Evolutionary conservation across 2,888 invertebrate species (phyloP).

Genomic region (Caenorhabditis sp.): DNA sequence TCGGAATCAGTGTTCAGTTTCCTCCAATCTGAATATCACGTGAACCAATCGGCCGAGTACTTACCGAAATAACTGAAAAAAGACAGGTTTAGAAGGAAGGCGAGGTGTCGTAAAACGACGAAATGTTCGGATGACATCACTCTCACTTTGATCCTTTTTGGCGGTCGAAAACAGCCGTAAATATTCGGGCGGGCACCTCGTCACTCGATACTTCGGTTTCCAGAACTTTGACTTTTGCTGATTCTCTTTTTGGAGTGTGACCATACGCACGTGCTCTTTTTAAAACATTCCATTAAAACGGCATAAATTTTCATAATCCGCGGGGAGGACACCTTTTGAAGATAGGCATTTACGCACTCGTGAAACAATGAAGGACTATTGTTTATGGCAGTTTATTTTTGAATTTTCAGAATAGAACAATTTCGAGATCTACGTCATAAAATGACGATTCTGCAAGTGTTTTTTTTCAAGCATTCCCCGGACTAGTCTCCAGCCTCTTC

Average conservation of each 20-base stretch:
- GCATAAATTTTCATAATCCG: slow-evolving; percentile 9
- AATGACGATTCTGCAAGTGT: not conserved
- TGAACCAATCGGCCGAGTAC: not conserved
- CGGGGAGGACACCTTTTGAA: slow-evolving; percentile 2
- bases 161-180: not conserved
- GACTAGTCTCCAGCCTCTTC: not conserved
- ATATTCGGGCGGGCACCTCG: not conserved
- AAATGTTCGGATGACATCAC: slow-evolving; percentile 31
- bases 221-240: not conserved
- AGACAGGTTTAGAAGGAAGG: slow-evolving; percentile 1
- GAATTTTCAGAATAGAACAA: no score
- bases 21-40: no score
- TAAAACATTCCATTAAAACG: no score
- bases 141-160: slow-evolving; percentile 35
- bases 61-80: not conserved
- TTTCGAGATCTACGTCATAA: no score
- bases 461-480: not conserved
- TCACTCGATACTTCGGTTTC: not conserved
- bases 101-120: slow-evolving; percentile 1
- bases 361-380: not conserved
- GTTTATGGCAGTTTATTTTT: not conserved
- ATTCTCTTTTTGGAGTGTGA: no score
- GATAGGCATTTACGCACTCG: not conserved
- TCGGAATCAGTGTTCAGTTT: no score
- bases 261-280: not conserved